Evolutionary conservation across 2,113 vertebrate genomes (phyloP), one percentile per base, ranked within the genome.

Genomic region (Thunnus thynnus): DNA sequence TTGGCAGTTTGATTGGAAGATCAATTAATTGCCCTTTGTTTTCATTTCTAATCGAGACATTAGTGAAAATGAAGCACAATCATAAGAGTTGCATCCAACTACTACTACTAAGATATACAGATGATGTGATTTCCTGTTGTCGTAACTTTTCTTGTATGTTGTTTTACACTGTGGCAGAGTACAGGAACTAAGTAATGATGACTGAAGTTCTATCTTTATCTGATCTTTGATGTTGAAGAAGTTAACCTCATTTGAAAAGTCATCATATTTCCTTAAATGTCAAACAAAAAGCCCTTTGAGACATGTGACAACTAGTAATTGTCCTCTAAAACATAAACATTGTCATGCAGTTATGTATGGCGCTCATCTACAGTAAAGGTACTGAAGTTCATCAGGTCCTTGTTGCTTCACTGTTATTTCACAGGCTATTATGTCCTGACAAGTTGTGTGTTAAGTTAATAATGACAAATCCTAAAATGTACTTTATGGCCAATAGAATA

Each of bases 221-320:
- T 64, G 13, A 2, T 30, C 20, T 78, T 52, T 75, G 73, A 60
- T 67, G n/a, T 13, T 71, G n/a, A 68, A 64, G 69, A 66, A 64
- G 25, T 7, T 50, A 63, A 69, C 65, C 61, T 72, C n/a, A 58
- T 70, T 73, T 47, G 32, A 72, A 62, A 76, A 76, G 10, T n/a
- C 1, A 68, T 76, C 8, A 32, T n/a, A 27, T 48, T 20, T 30
- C 4, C 50, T 27, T 30, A 54, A 58, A 54, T 52, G 72, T 76
- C 18, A 32, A 63, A 56, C 27, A 4, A 9, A 41, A 3, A 4
- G n/a, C 10, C 5, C 10, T 20, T 30, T 69, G n/a, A 56, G 65
- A 16, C 36, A 58, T 2, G 36, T 41, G 36, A 41, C 36, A 41
- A 41, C 36, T 41, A 9, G 36, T 41, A 41, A 41, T 41, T 5